Evolutionary conservation across 2,113 vertebrate species (phyloP), one percentile per base, ranked within the genome.

Genomic region (Rousettus leschenaultii): DNA sequence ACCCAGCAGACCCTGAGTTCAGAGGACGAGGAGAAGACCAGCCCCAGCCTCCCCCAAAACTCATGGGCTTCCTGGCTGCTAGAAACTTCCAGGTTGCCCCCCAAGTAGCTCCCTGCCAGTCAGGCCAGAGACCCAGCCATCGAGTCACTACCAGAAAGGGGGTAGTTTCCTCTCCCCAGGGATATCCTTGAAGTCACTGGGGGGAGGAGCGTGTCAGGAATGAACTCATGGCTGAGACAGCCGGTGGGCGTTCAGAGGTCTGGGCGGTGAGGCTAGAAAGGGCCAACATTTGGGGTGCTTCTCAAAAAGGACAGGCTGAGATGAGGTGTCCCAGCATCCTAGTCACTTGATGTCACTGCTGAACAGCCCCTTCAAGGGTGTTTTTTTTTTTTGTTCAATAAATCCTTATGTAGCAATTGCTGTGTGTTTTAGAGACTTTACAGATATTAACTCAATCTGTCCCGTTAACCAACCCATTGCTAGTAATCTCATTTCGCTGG

Each of bases 1-100:
- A 40, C 26, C 43, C 24, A 66, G 51, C 18, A 55, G 77, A 77
- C 68, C 97, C 80, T 22, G 45, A 59, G 59, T 82, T 96, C 97
- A 95, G 80, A 1, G 0, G 59, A 82, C 71, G 89, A 92, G 68
- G 85, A 89, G 78, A 73, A 10, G 0, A 40, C 40, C 43, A 22
- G 40, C 16, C 35, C 63, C 5, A 6, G 51, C 4, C 65, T 40
- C 26, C 73, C 73, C 53, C 0, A 11, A 77, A 92, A 68, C 19
- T 78, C 66, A 9, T 1, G 7, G 73, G 70, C 22, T 48, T 22
- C 63, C 68, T 59, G 74, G 75, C 45, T 95, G 75, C 89, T 78
- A 82, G 71, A 78, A 94, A 19, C 35, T 82, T 51, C 86, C 89
- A 63, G 43, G n/a, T 16, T 71, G 26, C 6, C 66, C 61, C 51